These are phyloP conservation scores for Rhabditoides inermis DNA, from an alignment of 2,888 invertebrate species.

Conservation along the genomic window DNA sequence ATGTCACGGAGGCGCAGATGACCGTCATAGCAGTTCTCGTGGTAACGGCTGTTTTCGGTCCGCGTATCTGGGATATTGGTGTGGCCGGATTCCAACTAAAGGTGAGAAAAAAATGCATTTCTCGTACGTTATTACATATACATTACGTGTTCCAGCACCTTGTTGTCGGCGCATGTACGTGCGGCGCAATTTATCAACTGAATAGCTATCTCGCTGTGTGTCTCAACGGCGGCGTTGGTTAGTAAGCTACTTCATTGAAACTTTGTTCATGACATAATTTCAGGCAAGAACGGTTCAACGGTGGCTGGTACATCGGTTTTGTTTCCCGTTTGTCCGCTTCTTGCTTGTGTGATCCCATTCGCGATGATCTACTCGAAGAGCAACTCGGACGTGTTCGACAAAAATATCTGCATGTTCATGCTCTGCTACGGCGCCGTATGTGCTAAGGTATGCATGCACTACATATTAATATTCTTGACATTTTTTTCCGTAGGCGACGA, in stretches of 20 bases:
- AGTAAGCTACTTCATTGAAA: constrained; percentile 54
- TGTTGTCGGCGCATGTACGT: constrained; percentile 34
- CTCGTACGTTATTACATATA: too few species aligned
- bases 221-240: constrained; percentile 76
- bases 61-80: constrained; percentile 71
- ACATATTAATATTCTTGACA: neutral
- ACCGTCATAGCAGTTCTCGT: constrained; percentile 80
- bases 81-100: too few species aligned
- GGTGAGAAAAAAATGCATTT: too few species aligned
- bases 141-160: constrained; percentile 47
- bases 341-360: constrained; percentile 78
- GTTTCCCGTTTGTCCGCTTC: constrained; percentile 87
- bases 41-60: constrained; percentile 76
- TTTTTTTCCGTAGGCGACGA: constrained; percentile 71
- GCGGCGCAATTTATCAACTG: constrained; percentile 36
- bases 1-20: constrained; percentile 96
- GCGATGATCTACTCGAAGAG: constrained; percentile 87
- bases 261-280: constrained; percentile 56
- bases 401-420: constrained; percentile 83
- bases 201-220: constrained; percentile 52
- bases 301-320: constrained; percentile 64
- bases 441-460: constrained; percentile 58
- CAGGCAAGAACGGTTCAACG: neutral
- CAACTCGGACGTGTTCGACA: constrained; percentile 58
- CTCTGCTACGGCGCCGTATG: constrained; percentile 86